Conservation (phyloP, 2,797 vertebrate genomes). For the Pampus argenteus region DNA sequence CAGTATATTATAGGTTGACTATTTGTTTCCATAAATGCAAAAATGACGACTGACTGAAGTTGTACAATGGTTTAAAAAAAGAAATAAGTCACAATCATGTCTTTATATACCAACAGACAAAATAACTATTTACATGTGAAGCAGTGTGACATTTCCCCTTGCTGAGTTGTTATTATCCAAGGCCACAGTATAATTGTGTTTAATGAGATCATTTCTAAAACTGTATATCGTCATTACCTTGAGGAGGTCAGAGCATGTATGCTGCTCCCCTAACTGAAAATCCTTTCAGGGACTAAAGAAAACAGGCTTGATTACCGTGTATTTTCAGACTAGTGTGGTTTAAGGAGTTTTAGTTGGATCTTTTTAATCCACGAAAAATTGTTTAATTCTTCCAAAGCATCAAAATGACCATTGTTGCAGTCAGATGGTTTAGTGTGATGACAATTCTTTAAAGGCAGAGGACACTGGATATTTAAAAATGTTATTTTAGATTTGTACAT, state of each 20-base stretch:
- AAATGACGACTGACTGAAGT: not conserved
- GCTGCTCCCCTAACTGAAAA: slow-evolving; percentile 20
- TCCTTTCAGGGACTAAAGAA: not conserved
- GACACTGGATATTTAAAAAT: slow-evolving; percentile 5
- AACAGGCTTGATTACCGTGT: slow-evolving; percentile 7
- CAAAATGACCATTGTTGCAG: not conserved
- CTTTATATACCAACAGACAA: slow-evolving; percentile 17
- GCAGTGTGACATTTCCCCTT: slow-evolving; percentile 13
- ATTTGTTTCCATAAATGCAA: not conserved
- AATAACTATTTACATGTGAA: slow-evolving; percentile 10
- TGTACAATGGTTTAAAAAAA: not conserved
- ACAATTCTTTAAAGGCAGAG: not conserved
- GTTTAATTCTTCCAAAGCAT: slow-evolving; percentile 6
- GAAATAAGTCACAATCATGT: not conserved
- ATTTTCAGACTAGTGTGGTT: slow-evolving; percentile 5
- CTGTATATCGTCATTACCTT: slow-evolving; percentile 34
- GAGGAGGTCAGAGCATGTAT: slow-evolving; percentile 7
- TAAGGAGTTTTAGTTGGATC: not conserved
- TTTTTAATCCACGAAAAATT: slow-evolving; percentile 6
- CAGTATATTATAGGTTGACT: not conserved
- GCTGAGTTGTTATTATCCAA: slow-evolving; percentile 28
- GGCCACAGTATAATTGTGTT: slow-evolving; percentile 22
- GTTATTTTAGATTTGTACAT: not conserved
- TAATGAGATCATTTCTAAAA: slow-evolving; percentile 43
- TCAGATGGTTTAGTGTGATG: not conserved